Evolutionary conservation across 2,797 vertebrate genomes (phyloP).

Genomic region (Galaxias olidus): DNA sequence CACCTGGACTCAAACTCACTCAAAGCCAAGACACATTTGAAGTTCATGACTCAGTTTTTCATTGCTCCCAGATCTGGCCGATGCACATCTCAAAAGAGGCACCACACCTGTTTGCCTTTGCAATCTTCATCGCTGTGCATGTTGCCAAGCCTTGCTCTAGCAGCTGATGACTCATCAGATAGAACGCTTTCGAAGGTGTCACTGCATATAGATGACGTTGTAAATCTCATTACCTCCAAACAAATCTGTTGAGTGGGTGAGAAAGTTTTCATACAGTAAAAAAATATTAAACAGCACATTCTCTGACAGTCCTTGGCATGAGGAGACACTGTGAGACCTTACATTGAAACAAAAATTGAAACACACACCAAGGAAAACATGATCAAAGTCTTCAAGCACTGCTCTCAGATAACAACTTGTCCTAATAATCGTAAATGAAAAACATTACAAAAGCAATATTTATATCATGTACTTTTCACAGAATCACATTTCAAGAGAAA

Average conservation of each 20-base stretch:
- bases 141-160: no score
- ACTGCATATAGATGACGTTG: no score
- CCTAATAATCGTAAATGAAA: background rate
- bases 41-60: conserved; percentile 7
- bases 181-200: no score
- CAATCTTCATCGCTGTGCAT: no score
- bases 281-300: no score
- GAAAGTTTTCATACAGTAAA: no score
- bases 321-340: background rate
- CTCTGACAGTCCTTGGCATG: no score
- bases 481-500: background rate
- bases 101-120: conserved; percentile 44
- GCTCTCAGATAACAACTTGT: background rate
- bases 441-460: conserved; percentile 2
- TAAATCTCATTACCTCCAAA: no score
- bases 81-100: conserved; percentile 51
- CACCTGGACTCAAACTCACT: conserved; percentile 37
- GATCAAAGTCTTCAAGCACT: background rate
- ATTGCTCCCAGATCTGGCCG: conserved; percentile 27
- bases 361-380: background rate
- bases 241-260: no score
- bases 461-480: conserved; percentile 1
- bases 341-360: background rate
- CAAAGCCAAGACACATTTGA: background rate
- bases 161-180: no score